Percentiles rank a stretch among this genome's conserved stretches.
phyloP scores from a whole-genome alignment of 2,888 invertebrate species.

The Caenorhabditis panamensis region DNA sequence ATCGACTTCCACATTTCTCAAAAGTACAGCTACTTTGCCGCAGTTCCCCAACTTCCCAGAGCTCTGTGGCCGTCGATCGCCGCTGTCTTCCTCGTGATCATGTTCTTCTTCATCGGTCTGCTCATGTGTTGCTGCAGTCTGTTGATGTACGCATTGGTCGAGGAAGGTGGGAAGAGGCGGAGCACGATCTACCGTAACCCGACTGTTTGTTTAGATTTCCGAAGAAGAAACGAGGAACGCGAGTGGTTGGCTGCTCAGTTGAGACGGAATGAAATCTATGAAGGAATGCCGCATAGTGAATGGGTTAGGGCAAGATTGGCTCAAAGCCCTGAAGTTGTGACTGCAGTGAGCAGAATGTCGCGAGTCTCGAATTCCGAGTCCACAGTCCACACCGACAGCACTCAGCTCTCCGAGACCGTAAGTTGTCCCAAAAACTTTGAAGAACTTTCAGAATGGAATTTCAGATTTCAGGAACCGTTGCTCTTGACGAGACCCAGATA shows the following conservation, averaged over 20 bases:
- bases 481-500: background rate
- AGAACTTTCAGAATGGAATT: conserved; percentile 19
- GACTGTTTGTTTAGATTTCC: conserved; percentile 37
- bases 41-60: background rate
- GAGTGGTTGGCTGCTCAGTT: conserved; percentile 31
- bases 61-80: conserved; percentile 16
- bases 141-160: conserved; percentile 30
- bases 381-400: no score
- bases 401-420: conserved; percentile 41
- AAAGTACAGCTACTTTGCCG: conserved; percentile 32
- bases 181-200: conserved; percentile 14
- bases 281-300: background rate
- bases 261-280: conserved; percentile 14
- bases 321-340: no score
- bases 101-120: conserved; percentile 33
- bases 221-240: conserved; percentile 45
- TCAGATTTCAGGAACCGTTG: conserved; percentile 62
- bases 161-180: conserved; percentile 42
- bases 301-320: no score
- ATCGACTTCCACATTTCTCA: background rate
- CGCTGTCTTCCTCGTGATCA: conserved; percentile 30
- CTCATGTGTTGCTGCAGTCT: conserved; percentile 39
- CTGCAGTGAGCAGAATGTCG: background rate
- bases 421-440: background rate
- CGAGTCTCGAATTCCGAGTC: no score